These are phyloP conservation scores for Iphiclides podalirius DNA, from an alignment of 2,888 invertebrate species.

Conservation along the genomic window DNA sequence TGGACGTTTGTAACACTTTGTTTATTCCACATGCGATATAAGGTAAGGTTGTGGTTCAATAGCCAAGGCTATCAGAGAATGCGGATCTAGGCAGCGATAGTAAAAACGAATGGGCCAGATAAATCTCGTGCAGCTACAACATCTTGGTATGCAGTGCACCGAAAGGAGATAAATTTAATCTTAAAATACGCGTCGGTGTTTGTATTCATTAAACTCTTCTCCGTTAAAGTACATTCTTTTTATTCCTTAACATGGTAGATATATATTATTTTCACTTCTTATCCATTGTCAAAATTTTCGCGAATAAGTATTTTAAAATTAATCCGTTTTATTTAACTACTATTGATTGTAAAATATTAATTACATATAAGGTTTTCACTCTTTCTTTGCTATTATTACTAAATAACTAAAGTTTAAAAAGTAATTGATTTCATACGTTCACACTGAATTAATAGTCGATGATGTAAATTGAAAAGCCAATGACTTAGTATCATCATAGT, in stretches of 20 bases:
- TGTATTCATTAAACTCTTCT: constrained; percentile 4
- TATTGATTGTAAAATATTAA: too few relatives aligned
- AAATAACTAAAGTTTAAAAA: too few relatives aligned
- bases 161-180: constrained; percentile 20
- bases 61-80: constrained; percentile 23
- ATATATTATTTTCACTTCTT: neutral
- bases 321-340: too few relatives aligned
- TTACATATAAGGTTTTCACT: too few relatives aligned
- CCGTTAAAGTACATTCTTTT: neutral
- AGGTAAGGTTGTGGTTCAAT: constrained; percentile 20
- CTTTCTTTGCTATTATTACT: too few relatives aligned
- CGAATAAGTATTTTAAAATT: too few relatives aligned
- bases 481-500: too few relatives aligned
- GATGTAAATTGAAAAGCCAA: too few relatives aligned
- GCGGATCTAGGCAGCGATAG: constrained; percentile 20
- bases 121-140: constrained; percentile 17
- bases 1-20: neutral
- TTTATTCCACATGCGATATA: constrained; percentile 10
- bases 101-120: constrained; percentile 22
- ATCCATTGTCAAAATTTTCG: too few relatives aligned
- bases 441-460: too few relatives aligned
- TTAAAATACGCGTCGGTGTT: constrained; percentile 4
- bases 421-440: too few relatives aligned
- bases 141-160: constrained; percentile 11
- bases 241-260: neutral